phyloP scores from a whole-genome alignment of 2,888 invertebrate species.

The Andrena praecox region DNA sequence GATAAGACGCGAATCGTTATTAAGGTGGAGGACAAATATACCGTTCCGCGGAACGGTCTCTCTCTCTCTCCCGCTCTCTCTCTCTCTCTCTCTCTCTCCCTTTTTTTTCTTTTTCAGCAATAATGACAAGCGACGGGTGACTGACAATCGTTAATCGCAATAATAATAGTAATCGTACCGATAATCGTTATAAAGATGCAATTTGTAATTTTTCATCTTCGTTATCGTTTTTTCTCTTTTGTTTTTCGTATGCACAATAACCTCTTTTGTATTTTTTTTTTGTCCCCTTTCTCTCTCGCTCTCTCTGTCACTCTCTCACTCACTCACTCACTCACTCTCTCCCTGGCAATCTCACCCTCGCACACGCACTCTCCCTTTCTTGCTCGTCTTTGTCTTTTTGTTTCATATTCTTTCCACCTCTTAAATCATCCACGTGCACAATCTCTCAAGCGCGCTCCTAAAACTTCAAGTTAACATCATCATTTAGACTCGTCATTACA shows the following conservation, averaged over 20 bases:
- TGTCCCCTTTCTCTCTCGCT: neutral
- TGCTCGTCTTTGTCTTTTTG: slow-evolving; percentile 69
- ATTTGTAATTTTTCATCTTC: slow-evolving; percentile 74
- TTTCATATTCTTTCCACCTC: slow-evolving; percentile 74
- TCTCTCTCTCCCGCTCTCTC: neutral
- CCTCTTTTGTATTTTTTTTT: slow-evolving; percentile 69
- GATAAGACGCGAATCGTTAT: slow-evolving; percentile 40
- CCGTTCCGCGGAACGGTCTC: slow-evolving; percentile 65
- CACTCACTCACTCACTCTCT: slow-evolving; percentile 53
- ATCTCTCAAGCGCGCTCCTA: slow-evolving; percentile 82
- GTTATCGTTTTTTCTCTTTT: slow-evolving; percentile 59
- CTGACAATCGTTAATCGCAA: slow-evolving; percentile 83
- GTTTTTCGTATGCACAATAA: slow-evolving; percentile 83
- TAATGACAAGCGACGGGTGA: slow-evolving; percentile 77
- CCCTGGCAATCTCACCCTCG: slow-evolving; percentile 19
- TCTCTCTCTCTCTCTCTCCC: neutral
- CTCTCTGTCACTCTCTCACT: slow-evolving; percentile 13
- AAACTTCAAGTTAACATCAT: slow-evolving; percentile 84
- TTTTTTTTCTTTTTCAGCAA: slow-evolving; percentile 26
- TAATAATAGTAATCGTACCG: slow-evolving; percentile 83
- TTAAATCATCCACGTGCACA: slow-evolving; percentile 77
- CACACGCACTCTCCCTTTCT: slow-evolving; percentile 82
- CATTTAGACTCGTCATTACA: slow-evolving; percentile 85
- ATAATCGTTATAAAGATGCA: slow-evolving; percentile 82
- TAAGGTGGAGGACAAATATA: slow-evolving; percentile 62